These are phyloP conservation scores for Brachionus koreanus DNA, from an alignment of 1,140 invertebrate genomes.

Conservation along the genomic window DNA sequence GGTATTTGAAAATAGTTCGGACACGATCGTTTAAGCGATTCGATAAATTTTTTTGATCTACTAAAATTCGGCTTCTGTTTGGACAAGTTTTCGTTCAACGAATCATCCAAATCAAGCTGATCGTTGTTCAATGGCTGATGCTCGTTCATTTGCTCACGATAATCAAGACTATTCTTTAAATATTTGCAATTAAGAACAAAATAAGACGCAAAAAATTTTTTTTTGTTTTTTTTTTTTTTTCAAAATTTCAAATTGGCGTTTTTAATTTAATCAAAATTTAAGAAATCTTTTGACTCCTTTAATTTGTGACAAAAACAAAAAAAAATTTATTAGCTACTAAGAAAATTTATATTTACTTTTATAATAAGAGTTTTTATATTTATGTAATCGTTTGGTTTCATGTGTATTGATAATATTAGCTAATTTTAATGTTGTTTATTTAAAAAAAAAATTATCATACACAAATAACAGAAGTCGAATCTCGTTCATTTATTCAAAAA, in stretches of 20 bases:
- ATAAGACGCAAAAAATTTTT: slow-evolving; percentile 20
- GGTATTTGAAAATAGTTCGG: slow-evolving; percentile 26
- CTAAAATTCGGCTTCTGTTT: slow-evolving; percentile 53
- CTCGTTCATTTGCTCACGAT: background rate
- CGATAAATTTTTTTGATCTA: slow-evolving; percentile 55
- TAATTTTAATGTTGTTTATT: slow-evolving; percentile 43
- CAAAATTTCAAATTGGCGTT: background rate
- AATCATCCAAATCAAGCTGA: slow-evolving; percentile 1
- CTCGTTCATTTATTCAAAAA: background rate
- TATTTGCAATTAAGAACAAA: background rate
- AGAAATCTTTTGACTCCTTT: slow-evolving; percentile 39
- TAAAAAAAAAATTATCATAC: background rate
- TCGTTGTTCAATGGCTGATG: background rate
- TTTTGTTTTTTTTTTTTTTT: slow-evolving; percentile 19
- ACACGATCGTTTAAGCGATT: slow-evolving; percentile 54
- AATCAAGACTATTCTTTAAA: slow-evolving; percentile 32
- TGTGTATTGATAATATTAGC: slow-evolving; percentile 56
- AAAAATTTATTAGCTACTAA: slow-evolving; percentile 6
- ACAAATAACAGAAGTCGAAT: background rate
- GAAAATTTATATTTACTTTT: slow-evolving; percentile 51
- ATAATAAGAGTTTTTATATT: slow-evolving; percentile 59
- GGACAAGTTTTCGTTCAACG: slow-evolving; percentile 53
- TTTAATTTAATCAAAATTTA: slow-evolving; percentile 9
- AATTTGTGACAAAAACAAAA: background rate
- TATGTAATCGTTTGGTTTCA: slow-evolving; percentile 57